phyloP scores from a whole-genome alignment of 2,113 vertebrate genomes.

The Elanus axillaris region DNA sequence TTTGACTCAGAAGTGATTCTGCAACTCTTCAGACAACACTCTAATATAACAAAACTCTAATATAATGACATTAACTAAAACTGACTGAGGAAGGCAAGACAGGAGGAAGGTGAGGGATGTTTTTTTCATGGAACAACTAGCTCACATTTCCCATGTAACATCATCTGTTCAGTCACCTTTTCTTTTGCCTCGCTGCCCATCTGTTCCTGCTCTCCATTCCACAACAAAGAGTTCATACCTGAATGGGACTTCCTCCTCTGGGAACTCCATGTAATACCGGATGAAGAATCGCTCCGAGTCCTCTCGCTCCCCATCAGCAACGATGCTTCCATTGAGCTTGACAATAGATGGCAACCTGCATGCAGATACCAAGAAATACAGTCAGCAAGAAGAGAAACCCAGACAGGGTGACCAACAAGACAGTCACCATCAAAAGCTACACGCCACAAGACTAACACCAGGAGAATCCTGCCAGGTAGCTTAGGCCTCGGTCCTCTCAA shows the following conservation, averaged over 20 bases:
- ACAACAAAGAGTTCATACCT: slow-evolving; percentile 70
- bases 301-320: slow-evolving; percentile 86
- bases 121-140: not conserved
- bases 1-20: not conserved
- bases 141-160: not conserved
- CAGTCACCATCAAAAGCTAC: not conserved
- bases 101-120: not conserved
- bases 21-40: not conserved
- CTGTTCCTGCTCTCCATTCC: not conserved
- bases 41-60: not conserved
- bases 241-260: slow-evolving; percentile 84
- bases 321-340: slow-evolving; percentile 88
- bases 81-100: not conserved
- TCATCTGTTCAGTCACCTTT: not conserved
- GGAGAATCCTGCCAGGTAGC: not conserved
- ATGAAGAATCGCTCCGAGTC: slow-evolving; percentile 96
- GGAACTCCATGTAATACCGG: slow-evolving; percentile 85
- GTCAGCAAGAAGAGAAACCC: not conserved
- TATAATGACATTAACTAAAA: rapidly evolving
- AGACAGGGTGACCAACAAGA: not conserved
- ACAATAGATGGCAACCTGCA: slow-evolving; percentile 86
- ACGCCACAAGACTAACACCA: not conserved
- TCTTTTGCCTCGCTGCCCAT: not conserved
- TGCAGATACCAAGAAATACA: not conserved
- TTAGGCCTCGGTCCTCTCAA: not conserved